Conservation (phyloP, 2,888 invertebrate genomes). For the Drosophila meridionalis region DNA sequence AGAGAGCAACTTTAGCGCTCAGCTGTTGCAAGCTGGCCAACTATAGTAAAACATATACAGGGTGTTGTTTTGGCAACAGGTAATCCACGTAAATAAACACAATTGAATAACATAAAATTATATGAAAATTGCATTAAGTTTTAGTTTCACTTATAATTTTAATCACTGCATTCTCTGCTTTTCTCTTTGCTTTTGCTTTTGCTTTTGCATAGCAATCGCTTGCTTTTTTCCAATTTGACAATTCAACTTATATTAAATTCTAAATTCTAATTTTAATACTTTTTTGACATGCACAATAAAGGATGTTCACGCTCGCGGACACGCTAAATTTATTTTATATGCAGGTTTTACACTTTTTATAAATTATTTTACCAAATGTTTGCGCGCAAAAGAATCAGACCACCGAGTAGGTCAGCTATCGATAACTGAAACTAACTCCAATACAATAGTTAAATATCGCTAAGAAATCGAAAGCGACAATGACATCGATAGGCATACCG, state of each 20-base stretch:
- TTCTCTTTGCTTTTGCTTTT: background rate
- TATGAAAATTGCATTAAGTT: background rate
- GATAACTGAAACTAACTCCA: constrained; percentile 5
- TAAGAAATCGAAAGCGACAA: background rate
- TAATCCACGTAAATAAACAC: background rate
- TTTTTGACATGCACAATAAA: background rate
- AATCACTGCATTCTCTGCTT: no score
- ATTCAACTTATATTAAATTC: background rate
- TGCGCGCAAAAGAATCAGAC: background rate
- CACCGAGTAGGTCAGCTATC: constrained; percentile 5
- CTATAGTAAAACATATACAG: constrained; percentile 21
- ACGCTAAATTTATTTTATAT: background rate
- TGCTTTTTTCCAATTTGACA: background rate
- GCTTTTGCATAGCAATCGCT: background rate
- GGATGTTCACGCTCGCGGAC: no score
- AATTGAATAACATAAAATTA: background rate
- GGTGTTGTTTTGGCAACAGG: constrained; percentile 7
- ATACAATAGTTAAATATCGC: constrained; percentile 5
- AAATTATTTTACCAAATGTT: background rate
- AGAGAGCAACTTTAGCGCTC: constrained; percentile 30
- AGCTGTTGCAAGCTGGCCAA: constrained; percentile 42
- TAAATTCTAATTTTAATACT: background rate
- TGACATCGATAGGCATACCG: constrained; percentile 6
- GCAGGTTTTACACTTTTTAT: background rate
- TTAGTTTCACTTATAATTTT: background rate